Conservation (phyloP, 2,888 invertebrate genomes). For the Hemithea aestivaria region DNA sequence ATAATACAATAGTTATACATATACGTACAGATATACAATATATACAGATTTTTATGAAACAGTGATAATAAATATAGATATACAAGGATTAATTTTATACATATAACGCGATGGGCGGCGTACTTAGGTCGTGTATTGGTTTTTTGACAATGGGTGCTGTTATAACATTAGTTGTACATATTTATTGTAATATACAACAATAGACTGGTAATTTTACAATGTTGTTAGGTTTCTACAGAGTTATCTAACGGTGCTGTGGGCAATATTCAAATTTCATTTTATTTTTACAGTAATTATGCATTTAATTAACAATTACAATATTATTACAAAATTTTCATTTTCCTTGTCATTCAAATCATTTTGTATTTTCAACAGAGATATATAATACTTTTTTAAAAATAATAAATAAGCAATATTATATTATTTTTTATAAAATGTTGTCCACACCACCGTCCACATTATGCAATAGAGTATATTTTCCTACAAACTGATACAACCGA, state of each 20-base stretch:
- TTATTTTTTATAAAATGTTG: no score
- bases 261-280: constrained; percentile 27
- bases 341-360: no score
- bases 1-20: constrained; percentile 53
- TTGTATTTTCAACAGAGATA: no score
- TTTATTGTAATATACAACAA: constrained; percentile 76
- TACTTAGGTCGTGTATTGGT: constrained; percentile 47
- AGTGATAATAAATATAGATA: constrained; percentile 60
- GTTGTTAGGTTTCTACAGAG: constrained; percentile 77
- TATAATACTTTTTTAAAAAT: no score
- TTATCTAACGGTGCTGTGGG: constrained; percentile 53
- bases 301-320: no score
- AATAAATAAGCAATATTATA: no score
- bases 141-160: constrained; percentile 75
- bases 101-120: constrained; percentile 59
- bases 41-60: constrained; percentile 56
- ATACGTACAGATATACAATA: constrained; percentile 52
- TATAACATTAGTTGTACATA: constrained; percentile 76
- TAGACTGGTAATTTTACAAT: constrained; percentile 77
- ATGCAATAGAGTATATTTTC: constrained; percentile 77
- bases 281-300: constrained; percentile 7
- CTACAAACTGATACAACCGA: constrained; percentile 64
- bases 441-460: constrained; percentile 49
- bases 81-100: constrained; percentile 40
- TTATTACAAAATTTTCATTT: no score